These are phyloP conservation scores for Drosophila atripex DNA, from an alignment of 2,888 invertebrate species.

Conservation along the genomic window DNA sequence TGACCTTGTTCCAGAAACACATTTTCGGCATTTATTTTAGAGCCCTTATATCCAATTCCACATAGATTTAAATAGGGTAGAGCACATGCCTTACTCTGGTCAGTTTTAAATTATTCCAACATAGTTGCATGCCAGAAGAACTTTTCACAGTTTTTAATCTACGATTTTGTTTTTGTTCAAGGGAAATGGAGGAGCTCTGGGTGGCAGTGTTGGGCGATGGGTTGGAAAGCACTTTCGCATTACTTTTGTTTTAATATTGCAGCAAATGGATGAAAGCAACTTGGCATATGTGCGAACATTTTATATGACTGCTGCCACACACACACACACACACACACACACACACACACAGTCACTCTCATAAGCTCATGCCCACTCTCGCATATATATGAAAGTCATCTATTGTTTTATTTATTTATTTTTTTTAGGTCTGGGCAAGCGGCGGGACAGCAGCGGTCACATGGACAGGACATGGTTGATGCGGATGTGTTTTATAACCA, in stretches of 20 bases:
- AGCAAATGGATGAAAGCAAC: slow-evolving; percentile 62
- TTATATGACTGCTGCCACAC: slow-evolving; percentile 46
- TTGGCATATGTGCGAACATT: slow-evolving; percentile 68
- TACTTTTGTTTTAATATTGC: slow-evolving; percentile 69
- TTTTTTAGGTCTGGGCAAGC: slow-evolving; percentile 33
- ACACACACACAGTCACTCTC: slow-evolving; percentile 13
- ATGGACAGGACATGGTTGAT: slow-evolving; percentile 47
- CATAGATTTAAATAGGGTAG: background rate
- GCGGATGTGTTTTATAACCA: slow-evolving; percentile 40
- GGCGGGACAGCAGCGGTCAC: slow-evolving; percentile 53
- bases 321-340: slow-evolving; percentile 25
- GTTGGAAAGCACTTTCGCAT: slow-evolving; percentile 54
- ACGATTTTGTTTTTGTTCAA: slow-evolving; percentile 24
- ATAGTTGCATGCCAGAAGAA: slow-evolving; percentile 37
- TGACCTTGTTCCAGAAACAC: background rate
- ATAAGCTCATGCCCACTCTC: slow-evolving; percentile 10
- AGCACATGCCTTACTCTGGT: slow-evolving; percentile 1
- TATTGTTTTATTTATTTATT: slow-evolving; percentile 47
- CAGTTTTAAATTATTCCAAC: slow-evolving; percentile 35
- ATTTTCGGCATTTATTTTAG: background rate
- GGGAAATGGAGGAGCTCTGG: background rate
- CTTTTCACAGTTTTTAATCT: slow-evolving; percentile 55
- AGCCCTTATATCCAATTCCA: background rate
- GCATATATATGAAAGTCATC: slow-evolving; percentile 33
- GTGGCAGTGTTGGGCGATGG: slow-evolving; percentile 8